A percentile compares a stretch with the other conserved stretches of the same genome.
Evolutionary conservation across 2,888 invertebrate species (phyloP).

Genomic region (Cataglyphis albicans): DNA sequence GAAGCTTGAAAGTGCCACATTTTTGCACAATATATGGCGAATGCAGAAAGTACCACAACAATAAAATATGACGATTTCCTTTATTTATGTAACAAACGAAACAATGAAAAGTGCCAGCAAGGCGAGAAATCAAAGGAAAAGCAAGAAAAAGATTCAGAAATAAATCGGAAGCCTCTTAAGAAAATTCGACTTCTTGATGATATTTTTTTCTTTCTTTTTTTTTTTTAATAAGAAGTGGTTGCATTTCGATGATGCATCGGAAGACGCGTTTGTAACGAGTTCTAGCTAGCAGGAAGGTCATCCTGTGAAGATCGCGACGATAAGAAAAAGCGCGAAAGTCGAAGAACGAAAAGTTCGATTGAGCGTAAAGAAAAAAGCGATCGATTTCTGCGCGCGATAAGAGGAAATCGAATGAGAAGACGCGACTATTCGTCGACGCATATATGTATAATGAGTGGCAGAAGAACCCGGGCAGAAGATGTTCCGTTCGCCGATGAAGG

Average conservation of each 20-base stretch:
- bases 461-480: constrained; percentile 10
- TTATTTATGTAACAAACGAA: constrained; percentile 8
- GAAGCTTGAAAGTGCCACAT: neutral
- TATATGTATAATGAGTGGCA: constrained; percentile 30
- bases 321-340: constrained; percentile 40
- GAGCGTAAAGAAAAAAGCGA: neutral
- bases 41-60: neutral
- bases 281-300: constrained; percentile 31
- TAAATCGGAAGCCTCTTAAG: constrained; percentile 24
- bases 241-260: neutral
- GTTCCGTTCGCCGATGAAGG: neutral
- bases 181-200: neutral
- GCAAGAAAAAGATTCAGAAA: neutral
- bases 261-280: constrained; percentile 36
- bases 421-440: constrained; percentile 14
- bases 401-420: constrained; percentile 25
- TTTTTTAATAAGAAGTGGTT: constrained; percentile 25
- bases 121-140: neutral
- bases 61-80: neutral
- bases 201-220: neutral
- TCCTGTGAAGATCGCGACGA: constrained; percentile 12
- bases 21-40: neutral
- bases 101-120: neutral
- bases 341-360: constrained; percentile 21
- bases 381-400: constrained; percentile 40